Percentiles rank a stretch among this genome's conserved stretches.
phyloP scores from a whole-genome alignment of 2,113 vertebrate species.

The Antidorcas marsupialis region DNA sequence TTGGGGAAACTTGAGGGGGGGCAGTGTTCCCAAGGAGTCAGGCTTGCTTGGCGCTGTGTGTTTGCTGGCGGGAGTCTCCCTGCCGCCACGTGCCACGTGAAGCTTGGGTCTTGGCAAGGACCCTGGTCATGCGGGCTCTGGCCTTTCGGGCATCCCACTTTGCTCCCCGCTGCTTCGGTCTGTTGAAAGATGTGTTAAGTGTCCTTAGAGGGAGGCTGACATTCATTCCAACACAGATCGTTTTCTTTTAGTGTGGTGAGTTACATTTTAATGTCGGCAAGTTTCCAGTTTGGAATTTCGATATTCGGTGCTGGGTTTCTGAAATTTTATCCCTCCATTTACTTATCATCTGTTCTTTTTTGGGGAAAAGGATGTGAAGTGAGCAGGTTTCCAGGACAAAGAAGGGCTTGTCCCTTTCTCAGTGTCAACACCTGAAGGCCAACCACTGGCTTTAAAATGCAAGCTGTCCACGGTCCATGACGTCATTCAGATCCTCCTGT shows the following conservation, averaged over 20 bases:
- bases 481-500: neutral
- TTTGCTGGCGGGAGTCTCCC: neutral
- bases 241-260: neutral
- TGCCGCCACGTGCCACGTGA: accelerated
- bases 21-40: neutral
- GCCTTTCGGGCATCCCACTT: accelerated
- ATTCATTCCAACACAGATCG: neutral
- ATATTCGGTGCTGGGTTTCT: neutral
- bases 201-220: neutral
- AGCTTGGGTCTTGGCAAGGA: neutral
- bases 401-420: neutral
- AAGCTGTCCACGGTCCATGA: neutral
- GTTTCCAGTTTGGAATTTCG: neutral
- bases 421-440: neutral
- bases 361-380: neutral
- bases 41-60: neutral
- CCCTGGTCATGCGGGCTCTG: neutral
- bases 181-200: too few species aligned
- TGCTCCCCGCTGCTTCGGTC: neutral
- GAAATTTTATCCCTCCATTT: neutral
- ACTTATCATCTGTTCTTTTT: neutral
- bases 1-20: accelerated
- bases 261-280: neutral
- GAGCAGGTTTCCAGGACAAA: neutral
- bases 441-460: neutral